These are phyloP conservation scores for Gallinago paraguaiae DNA, from an alignment of 2,113 vertebrate species.

Conservation along the genomic window DNA sequence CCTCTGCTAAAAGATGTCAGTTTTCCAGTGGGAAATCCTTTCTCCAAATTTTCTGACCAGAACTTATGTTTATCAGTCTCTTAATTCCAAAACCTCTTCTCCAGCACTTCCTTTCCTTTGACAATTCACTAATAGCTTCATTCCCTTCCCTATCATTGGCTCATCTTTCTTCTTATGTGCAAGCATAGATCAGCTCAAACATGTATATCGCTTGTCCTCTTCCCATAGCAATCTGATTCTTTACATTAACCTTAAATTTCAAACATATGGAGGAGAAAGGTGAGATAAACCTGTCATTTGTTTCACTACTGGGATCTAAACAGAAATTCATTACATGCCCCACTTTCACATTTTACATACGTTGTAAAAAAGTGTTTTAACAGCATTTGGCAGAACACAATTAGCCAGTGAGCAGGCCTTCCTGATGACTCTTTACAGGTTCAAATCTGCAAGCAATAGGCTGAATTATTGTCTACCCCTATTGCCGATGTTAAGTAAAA, in stretches of 20 bases:
- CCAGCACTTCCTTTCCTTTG: conserved; percentile 31
- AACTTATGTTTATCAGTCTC: conserved; percentile 40
- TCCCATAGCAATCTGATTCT: not conserved
- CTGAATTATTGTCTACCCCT: not conserved
- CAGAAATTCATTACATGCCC: not conserved
- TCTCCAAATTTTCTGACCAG: conserved; percentile 14
- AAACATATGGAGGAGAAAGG: not conserved
- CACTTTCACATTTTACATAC: not conserved
- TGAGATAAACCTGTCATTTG: not conserved
- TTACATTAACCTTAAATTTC: conserved; percentile 18
- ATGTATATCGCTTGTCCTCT: not conserved
- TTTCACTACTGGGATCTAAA: not conserved
- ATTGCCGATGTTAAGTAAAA: not conserved
- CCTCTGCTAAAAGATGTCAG: not conserved
- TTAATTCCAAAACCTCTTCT: conserved; percentile 47
- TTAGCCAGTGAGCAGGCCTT: not conserved
- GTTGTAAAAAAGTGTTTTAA: not conserved
- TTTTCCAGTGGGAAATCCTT: not conserved
- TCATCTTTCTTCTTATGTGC: conserved; percentile 42
- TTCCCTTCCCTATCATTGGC: conserved; percentile 33
- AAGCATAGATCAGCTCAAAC: not conserved
- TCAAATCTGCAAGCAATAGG: not conserved
- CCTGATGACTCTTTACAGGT: not conserved
- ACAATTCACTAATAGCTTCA: conserved; percentile 43
- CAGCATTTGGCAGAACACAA: not conserved